These are phyloP conservation scores for Hyles euphorbiae DNA, from an alignment of 1,140 invertebrate species.

Conservation along the genomic window DNA sequence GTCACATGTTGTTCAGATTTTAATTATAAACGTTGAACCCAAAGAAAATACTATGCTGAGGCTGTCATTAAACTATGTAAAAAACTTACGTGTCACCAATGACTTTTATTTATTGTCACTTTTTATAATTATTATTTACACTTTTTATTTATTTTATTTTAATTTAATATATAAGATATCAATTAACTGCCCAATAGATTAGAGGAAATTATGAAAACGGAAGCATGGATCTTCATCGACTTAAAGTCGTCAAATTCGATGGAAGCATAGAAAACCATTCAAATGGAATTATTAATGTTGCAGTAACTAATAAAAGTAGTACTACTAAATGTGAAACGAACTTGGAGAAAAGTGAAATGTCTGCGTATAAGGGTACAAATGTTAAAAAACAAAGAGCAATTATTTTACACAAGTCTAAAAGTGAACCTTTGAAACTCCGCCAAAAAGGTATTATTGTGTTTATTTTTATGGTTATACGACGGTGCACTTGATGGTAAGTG, in stretches of 20 bases:
- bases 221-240: conserved; percentile 18
- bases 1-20: conserved; percentile 25
- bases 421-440: not conserved
- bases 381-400: not conserved
- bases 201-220: not conserved
- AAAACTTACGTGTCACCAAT: not conserved
- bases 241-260: conserved; percentile 18
- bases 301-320: not conserved
- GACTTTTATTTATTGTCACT: conserved; percentile 7
- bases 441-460: too few relatives aligned
- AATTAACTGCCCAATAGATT: too few relatives aligned
- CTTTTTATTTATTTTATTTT: conserved; percentile 5
- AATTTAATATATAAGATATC: not conserved
- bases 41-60: too few relatives aligned
- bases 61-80: too few relatives aligned
- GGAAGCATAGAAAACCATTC: not conserved
- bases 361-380: too few relatives aligned
- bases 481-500: too few relatives aligned
- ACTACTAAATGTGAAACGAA: not conserved
- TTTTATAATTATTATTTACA: conserved; percentile 10
- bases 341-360: not conserved
- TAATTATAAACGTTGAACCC: too few relatives aligned
- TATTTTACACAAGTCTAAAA: not conserved
- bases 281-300: not conserved
- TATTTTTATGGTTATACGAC: too few relatives aligned